A percentile compares a stretch with the other conserved stretches of the same genome.
These are phyloP conservation scores for Drosophila basisetae DNA, from an alignment of 2,888 invertebrate genomes.

Conservation along the genomic window DNA sequence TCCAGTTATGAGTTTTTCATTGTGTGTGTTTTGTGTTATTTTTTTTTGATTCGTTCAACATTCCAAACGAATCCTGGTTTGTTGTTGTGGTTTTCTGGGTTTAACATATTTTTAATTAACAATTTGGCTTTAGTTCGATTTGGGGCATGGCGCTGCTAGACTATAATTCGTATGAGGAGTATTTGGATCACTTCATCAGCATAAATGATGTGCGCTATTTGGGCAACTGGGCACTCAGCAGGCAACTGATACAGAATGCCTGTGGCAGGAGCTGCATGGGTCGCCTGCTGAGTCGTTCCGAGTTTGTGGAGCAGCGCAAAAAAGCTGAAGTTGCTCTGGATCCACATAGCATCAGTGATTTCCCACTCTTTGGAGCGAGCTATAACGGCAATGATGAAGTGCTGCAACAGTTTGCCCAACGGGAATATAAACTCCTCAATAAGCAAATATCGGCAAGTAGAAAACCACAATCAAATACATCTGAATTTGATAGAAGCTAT, in stretches of 20 bases:
- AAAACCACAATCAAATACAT: neutral
- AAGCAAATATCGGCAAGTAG: conserved; percentile 51
- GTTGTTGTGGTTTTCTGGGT: neutral
- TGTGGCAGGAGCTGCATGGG: conserved; percentile 46
- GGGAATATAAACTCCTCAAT: conserved; percentile 38
- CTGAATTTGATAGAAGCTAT: neutral
- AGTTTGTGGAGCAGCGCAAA: conserved; percentile 34
- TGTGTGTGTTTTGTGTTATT: neutral
- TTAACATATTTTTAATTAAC: neutral
- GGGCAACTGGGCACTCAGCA: conserved; percentile 27
- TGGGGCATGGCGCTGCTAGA: conserved; percentile 39
- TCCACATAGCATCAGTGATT: conserved; percentile 12
- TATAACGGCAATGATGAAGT: conserved; percentile 45
- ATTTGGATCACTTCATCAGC: conserved; percentile 55
- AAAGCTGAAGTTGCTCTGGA: conserved; percentile 12
- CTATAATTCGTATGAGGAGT: conserved; percentile 47
- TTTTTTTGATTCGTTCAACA: neutral
- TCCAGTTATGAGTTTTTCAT: neutral
- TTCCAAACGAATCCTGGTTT: neutral
- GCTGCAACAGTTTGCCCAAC: conserved; percentile 44
- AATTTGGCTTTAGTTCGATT: neutral
- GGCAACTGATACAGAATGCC: conserved; percentile 36
- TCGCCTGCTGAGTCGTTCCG: conserved; percentile 37
- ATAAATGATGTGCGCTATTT: conserved; percentile 48
- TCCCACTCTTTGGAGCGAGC: conserved; percentile 29